Base-by-base conservation (phyloP, 2,797 vertebrate species). In the Gymnothorax javanicus region DNA sequence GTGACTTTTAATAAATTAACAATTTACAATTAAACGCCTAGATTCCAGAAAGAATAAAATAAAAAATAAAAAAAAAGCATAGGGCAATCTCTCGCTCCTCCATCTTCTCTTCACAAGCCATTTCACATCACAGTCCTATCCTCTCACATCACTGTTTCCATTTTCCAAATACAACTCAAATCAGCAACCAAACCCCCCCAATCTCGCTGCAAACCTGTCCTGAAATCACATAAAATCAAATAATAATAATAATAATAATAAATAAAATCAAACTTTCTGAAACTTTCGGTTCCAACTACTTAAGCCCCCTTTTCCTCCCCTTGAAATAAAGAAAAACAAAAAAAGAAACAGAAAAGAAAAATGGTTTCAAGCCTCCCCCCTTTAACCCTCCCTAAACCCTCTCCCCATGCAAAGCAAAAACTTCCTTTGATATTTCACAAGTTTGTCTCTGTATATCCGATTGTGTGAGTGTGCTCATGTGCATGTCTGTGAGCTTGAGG, bases 211-310 rank as follows among this genome's bases (percentile, higher is more conserved):
- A 95, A 95, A 91, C 89, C 90, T 90, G 93, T 94, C 93, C 92
- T 95, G 92, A 96, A 95, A 96, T 93, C 93, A 94, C 93, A 95
- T 93, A 93, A 94, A 95, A 94, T 93, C 93, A 94, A 95, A 95
- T 92, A 94, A 88, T 89, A 91, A 94, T 92, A 94, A 92, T 93
- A 93, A 94, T 91, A 93, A 94, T 88, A 88, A 86, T 88, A 90
- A 43, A 93, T 94, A 93, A 94, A 95, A 96, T 94, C 93, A 95
- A 95, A 95, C 94, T 88, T 86, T 93, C 94, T 92, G 93, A 95
- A 94, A 94, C 94, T 93, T 94, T 94, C 94, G 88, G 91, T 94
- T 92, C 90, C 91, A 91, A 92, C 93, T 57, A 84, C 84, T 89
- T 86, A 71, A 90, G 92, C 93, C 81, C 86, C 67, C 15, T 75